Conservation (phyloP, 1,140 invertebrate species). For the Paramacrobiotus metropolitanus region DNA sequence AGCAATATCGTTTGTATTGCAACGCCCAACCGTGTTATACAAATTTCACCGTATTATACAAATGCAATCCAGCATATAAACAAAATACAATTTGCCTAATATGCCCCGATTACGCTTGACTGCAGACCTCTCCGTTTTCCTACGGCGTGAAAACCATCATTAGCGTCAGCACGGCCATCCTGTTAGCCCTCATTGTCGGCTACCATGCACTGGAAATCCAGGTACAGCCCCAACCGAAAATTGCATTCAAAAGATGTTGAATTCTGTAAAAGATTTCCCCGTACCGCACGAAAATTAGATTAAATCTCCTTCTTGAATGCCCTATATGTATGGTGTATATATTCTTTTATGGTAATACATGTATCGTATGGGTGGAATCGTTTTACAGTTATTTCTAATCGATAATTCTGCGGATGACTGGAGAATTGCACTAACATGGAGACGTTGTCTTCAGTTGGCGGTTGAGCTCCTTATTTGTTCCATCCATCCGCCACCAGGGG, state of each 20-base stretch:
- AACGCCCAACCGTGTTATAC: too few relatives aligned
- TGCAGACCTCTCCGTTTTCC: constrained; percentile 81
- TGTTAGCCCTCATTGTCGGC: constrained; percentile 91
- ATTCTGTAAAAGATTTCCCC: too few relatives aligned
- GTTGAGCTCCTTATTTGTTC: constrained; percentile 83
- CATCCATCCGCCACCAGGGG: constrained; percentile 84
- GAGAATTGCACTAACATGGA: constrained; percentile 97
- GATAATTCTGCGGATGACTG: constrained; percentile 99
- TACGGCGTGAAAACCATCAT: constrained; percentile 91
- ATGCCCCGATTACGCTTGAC: too few relatives aligned
- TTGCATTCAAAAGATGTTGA: not conserved
- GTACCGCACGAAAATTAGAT: too few relatives aligned
- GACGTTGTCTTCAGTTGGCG: constrained; percentile 69
- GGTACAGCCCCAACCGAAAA: constrained; percentile 35
- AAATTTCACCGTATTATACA: too few relatives aligned
- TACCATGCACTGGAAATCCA: constrained; percentile 99
- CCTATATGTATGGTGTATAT: too few relatives aligned
- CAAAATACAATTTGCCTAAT: too few relatives aligned
- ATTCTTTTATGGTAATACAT: not conserved
- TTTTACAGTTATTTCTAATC: constrained; percentile 80
- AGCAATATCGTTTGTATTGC: too few relatives aligned
- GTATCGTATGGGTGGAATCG: not conserved
- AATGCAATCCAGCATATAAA: too few relatives aligned
- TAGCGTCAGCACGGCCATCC: constrained; percentile 90
- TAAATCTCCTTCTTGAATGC: too few relatives aligned